Base-by-base conservation (phyloP, 1,140 invertebrate genomes). In the Gonioctena quinquepunctata region DNA sequence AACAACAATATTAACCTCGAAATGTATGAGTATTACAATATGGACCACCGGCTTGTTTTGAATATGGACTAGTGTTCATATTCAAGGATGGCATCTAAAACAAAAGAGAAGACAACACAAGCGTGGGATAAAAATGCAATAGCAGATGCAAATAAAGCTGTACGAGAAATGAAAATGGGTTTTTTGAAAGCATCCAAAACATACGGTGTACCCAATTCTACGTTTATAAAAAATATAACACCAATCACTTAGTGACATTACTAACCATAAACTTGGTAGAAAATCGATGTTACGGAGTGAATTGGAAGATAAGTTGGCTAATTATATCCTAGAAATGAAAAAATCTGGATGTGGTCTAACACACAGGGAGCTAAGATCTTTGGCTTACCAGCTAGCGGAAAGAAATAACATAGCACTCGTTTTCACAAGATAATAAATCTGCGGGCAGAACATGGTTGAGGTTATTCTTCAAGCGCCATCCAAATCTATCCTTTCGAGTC, bases 371-470 rank as follows among this genome's bases (percentile, higher is more conserved):
- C 48, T 68, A 11, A 4, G 27, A 3, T 61, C 7, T 1, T 19
- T 61, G 16, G 57, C 56, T 61, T 68, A 61, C 28, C 56, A 61
- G 18, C 28, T 60, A 19, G 54, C 42, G 11, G 28, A 48, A 61
- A 21, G 25, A 49, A 68, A 25, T 59, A 59, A 68, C 48, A 16
- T 33, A 27, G n/a, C 64, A 6, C 23, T n/a, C n/a, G 11, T 66
- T 60, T 56, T 69, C 60, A 49, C 4, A 63, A 66, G 18, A 52
- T 18, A 65, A 70, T 52, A 25, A 50, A 54, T 54, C 8, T 57
- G 68, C 63, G 7, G 62, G 68, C 19, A 66, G 26, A 66, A 66
- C 21, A 28, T 56, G 63, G 68, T 52, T 70, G 11, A 19, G 13
- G 23, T 22, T 56, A 66, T 70, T 66, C 27, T 26, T 59, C n/a